Evolutionary conservation across 2,113 vertebrate species (phyloP).

Genomic region (Baryphthengus martii): DNA sequence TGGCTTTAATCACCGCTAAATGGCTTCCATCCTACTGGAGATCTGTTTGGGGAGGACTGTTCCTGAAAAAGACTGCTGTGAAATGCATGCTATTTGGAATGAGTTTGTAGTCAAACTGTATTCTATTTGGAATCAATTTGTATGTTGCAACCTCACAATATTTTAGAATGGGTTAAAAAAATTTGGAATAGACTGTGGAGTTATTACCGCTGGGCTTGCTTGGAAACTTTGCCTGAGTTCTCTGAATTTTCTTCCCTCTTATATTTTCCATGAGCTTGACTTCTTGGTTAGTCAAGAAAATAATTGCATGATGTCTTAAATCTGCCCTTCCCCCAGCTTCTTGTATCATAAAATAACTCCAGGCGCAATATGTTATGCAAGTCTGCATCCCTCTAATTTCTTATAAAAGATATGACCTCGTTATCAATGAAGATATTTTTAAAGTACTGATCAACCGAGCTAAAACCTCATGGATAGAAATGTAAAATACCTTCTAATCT

Average conservation of each 20-base stretch:
- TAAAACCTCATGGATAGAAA: conserved; percentile 32
- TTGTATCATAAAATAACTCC: conserved; percentile 62
- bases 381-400: conserved; percentile 63
- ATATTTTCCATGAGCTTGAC: neutral
- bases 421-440: conserved; percentile 68
- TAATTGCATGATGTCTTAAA: conserved; percentile 9
- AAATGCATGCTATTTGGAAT: neutral
- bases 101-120: neutral
- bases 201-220: neutral
- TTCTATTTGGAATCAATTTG: neutral
- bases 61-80: neutral
- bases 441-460: conserved; percentile 51
- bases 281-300: conserved; percentile 37
- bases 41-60: neutral
- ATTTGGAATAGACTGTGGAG: neutral
- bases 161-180: neutral
- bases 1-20: neutral
- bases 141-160: neutral
- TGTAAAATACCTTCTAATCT: conserved; percentile 1
- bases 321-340: conserved; percentile 47
- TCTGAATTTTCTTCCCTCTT: neutral
- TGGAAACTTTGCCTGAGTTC: neutral
- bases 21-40: neutral
- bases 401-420: conserved; percentile 63
- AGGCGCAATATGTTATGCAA: conserved; percentile 60